Evolutionary conservation across 2,888 invertebrate genomes (phyloP), one percentile per base, ranked within the genome.

Genomic region (Eupithecia pulchellata): DNA sequence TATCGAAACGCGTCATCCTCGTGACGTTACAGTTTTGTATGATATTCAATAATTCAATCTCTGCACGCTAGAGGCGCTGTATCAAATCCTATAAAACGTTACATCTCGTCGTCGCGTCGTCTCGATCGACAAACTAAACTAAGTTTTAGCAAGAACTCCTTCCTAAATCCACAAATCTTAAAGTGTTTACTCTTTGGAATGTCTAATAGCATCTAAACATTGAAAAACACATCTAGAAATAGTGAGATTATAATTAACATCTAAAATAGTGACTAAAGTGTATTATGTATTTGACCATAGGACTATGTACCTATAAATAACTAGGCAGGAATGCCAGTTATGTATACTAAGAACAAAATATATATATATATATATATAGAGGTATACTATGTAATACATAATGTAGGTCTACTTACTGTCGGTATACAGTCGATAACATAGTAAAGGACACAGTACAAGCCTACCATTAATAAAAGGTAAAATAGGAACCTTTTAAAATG

Each of bases 141-240:
- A 1, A 17, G 11, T 2, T 27, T 32, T n/a, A 8, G 17, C n/a
- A n/a, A 57, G 17, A 57, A 8, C 8, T 57, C 1, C n/a, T 6
- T 57, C 14, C n/a, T 32, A 60, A 20, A 60, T 9, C 25, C 11
- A 52, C 1, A 52, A 25, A 52, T 25, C 0, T 52, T 25, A 13
- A 52, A 52, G 4, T 13, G 13, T 20, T 20, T 3, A 42, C 42
- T 75, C 69, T 75, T 72, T 78, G 78, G 78, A 77, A 79, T 78
- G 78, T 78, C 68, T 47, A 47, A 69, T 68, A 66, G 47, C 55
- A 47, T 66, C 62, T 52, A 52, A 58, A 63, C 30, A 64, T 20
- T 34, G 30, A 68, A n/a, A 36, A 36, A 69, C 68, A 75, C 72
- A 76, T 69, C 73, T 73, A 65, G 39, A 36, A 68, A 68, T 67